A percentile compares a stretch with the other conserved stretches of the same genome.
These are phyloP conservation scores for Drosophila greeni DNA, from an alignment of 2,888 invertebrate species.

Conservation along the genomic window DNA sequence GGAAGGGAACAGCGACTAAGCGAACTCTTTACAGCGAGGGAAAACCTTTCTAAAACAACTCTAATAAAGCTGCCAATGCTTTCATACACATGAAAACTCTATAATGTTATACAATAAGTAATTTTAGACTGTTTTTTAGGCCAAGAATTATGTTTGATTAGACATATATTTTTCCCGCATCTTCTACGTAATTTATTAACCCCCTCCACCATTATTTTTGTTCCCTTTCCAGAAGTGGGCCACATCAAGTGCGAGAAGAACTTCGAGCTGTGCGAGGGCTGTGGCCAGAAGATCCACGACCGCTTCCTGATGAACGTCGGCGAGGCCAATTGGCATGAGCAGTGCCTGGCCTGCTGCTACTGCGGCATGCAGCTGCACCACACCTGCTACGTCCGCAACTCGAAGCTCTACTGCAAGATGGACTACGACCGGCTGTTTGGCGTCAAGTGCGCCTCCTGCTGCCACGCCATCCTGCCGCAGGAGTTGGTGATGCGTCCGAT, in stretches of 20 bases:
- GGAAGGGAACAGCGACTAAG: slow-evolving; percentile 1
- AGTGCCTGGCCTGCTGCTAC: slow-evolving; percentile 96
- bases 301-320: slow-evolving; percentile 96
- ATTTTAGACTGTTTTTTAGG: background rate
- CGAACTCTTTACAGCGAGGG: background rate
- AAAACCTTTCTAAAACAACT: background rate
- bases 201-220: slow-evolving; percentile 3
- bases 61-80: background rate
- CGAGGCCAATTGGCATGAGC: slow-evolving; percentile 97
- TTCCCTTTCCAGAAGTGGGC: slow-evolving; percentile 78
- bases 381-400: slow-evolving; percentile 95
- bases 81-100: background rate
- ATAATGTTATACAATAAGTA: background rate
- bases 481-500: slow-evolving; percentile 96
- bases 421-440: slow-evolving; percentile 97
- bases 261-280: slow-evolving; percentile 94
- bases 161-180: background rate
- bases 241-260: slow-evolving; percentile 88
- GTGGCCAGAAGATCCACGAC: slow-evolving; percentile 96
- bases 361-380: slow-evolving; percentile 94
- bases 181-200: slow-evolving; percentile 28
- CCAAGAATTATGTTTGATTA: background rate
- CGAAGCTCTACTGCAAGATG: slow-evolving; percentile 96
- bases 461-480: slow-evolving; percentile 91
- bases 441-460: slow-evolving; percentile 95